These are phyloP conservation scores for Periparus ater DNA, from an alignment of 2,797 vertebrate species.

Conservation along the genomic window DNA sequence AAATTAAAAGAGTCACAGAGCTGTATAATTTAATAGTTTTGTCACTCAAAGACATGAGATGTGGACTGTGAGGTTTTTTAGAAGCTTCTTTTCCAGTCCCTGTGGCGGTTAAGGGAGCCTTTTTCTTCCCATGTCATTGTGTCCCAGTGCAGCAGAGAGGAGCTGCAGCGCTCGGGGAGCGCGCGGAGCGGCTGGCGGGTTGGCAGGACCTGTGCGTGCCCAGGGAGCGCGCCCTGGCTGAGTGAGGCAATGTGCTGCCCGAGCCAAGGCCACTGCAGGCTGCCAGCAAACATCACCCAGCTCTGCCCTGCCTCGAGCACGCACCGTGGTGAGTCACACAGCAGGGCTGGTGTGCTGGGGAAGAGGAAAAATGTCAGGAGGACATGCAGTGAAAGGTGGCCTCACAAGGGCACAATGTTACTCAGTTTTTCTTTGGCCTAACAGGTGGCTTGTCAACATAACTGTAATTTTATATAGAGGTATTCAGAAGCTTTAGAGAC, in stretches of 20 bases:
- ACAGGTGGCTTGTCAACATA: slow-evolving; percentile 79
- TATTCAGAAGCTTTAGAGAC: slow-evolving; percentile 72
- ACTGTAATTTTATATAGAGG: slow-evolving; percentile 79
- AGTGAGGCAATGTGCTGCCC: neutral
- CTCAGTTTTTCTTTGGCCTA: slow-evolving; percentile 63
- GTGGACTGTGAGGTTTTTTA: neutral
- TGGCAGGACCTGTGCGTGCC: rapidly evolving
- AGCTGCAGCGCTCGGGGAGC: neutral
- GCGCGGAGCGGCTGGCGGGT: rapidly evolving
- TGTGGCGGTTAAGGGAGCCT: neutral
- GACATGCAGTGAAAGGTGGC: slow-evolving; percentile 38
- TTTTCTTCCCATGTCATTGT: rapidly evolving
- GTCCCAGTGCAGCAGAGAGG: neutral
- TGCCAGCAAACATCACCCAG: neutral
- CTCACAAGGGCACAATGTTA: slow-evolving; percentile 64
- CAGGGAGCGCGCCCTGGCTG: neutral
- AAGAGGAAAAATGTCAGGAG: slow-evolving; percentile 1
- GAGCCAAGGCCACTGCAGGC: neutral
- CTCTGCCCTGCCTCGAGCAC: neutral
- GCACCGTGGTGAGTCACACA: neutral
- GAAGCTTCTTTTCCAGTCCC: neutral
- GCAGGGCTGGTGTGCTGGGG: neutral
- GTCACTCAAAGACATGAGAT: neutral
- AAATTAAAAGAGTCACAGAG: neutral
- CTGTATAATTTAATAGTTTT: neutral